Base-by-base conservation (phyloP, 1,140 invertebrate genomes). In the Magallana gigas region DNA sequence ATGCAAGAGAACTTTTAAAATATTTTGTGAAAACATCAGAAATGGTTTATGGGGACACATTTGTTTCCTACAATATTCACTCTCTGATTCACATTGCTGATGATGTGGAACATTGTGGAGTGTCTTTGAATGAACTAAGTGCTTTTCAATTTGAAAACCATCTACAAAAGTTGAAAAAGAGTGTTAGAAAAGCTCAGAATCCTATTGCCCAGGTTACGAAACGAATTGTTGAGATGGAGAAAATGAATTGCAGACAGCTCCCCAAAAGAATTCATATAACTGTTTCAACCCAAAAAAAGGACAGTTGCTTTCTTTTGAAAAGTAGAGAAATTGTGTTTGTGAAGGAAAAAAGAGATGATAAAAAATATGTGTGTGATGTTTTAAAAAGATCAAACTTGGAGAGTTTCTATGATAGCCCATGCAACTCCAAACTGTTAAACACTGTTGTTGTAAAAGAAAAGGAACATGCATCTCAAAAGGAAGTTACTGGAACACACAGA, bases 71-170 rank as follows among this genome's bases (percentile, higher is more conserved):
- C 76, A 95, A 95, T 91, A 91, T 95, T 1, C 94, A 95, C 90
- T 48, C 82, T 16, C 88, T 94, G 14, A 84, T 90, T 68, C 95
- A 95, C 92, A 80, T 96, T 48, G 83, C 91, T 84, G 90, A 94
- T 89, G 95, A 96, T 92, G 94, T 93, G 36, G 85, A 87, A 90
- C 86, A 90, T 8, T 94, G 93, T 92, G 94, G 94, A 7, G 48
- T 83, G 84, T 89, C 90, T 64, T 88, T 95, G 68, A 94, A 95
- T 88, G 91, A 91, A 57, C 92, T 92, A 58, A 93, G 91, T 83
- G 92, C 94, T 23, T 96, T 95, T 91, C 87, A 90, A 48, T 95
- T 95, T 93, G 95, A 96, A 92, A 95, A 94, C 88, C 92, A 93
- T 88, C 88, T 95, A 83, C 87, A 92, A 84, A 85, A 90, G 81